These are phyloP conservation scores for Scaptomyza flava DNA, from an alignment of 2,888 invertebrate genomes.

Conservation along the genomic window DNA sequence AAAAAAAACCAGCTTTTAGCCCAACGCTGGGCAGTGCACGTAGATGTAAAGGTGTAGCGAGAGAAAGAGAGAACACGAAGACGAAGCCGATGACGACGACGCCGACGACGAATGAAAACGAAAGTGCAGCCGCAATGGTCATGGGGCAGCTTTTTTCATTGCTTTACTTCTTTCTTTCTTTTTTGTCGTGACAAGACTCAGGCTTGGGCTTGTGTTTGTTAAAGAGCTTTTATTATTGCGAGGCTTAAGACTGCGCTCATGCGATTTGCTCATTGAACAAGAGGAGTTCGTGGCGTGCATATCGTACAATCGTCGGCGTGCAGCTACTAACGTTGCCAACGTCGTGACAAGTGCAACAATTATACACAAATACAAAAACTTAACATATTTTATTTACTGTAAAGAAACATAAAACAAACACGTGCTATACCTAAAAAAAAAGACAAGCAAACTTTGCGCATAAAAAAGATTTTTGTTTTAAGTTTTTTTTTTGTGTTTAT, in stretches of 20 bases:
- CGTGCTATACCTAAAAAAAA: slow-evolving; percentile 3
- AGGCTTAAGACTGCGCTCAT: slow-evolving; percentile 51
- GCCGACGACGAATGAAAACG: slow-evolving; percentile 60
- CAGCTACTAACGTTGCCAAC: slow-evolving; percentile 31
- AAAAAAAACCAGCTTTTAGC: slow-evolving; percentile 27
- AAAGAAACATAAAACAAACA: not conserved
- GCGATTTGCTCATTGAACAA: slow-evolving; percentile 77
- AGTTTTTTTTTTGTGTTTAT: slow-evolving; percentile 15
- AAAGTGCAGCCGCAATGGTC: slow-evolving; percentile 59
- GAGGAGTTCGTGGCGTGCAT: slow-evolving; percentile 73
- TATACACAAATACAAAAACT: slow-evolving; percentile 45
- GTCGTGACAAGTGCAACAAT: slow-evolving; percentile 41
- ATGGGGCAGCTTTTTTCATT: slow-evolving; percentile 18
- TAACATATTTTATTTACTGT: not conserved
- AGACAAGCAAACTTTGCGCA: slow-evolving; percentile 25
- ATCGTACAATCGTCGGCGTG: slow-evolving; percentile 49
- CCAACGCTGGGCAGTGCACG: slow-evolving; percentile 40
- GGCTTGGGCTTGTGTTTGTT: slow-evolving; percentile 29
- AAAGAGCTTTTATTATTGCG: slow-evolving; percentile 41
- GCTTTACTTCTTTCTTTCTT: not conserved
- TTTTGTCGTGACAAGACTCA: slow-evolving; percentile 20
- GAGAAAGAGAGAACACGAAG: slow-evolving; percentile 1
- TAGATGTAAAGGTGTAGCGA: slow-evolving; percentile 10
- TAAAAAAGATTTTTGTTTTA: slow-evolving; percentile 11
- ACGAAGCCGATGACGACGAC: slow-evolving; percentile 1